These are phyloP conservation scores for Leucopsar rothschildi DNA, from an alignment of 2,113 vertebrate species.

Conservation along the genomic window DNA sequence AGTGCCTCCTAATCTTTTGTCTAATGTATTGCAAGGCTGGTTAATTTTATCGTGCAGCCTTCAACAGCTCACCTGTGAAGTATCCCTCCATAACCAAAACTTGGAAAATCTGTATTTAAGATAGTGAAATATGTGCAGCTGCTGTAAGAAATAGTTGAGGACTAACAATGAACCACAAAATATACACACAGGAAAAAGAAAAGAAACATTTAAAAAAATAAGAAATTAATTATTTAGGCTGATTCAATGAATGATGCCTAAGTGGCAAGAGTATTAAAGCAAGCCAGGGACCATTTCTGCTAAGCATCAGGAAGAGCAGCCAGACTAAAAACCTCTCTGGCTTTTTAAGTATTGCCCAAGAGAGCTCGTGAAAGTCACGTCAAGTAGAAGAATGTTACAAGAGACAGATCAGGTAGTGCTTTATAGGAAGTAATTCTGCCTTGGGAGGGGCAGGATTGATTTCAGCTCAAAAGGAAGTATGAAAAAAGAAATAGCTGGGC, in stretches of 20 bases:
- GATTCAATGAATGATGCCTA: not conserved
- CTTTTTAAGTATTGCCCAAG: constrained; percentile 8
- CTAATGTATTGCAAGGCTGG: not conserved
- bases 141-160: not conserved
- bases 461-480: not conserved
- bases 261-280: constrained; percentile 4
- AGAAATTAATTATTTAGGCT: constrained; percentile 40
- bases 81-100: not conserved
- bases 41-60: not conserved
- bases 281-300: not conserved
- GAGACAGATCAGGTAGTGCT: not conserved
- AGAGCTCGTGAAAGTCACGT: not conserved
- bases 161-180: not conserved
- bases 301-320: not conserved
- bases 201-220: not conserved
- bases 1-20: not conserved
- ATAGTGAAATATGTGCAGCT: not conserved
- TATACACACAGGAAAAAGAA: not conserved
- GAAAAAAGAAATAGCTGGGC: not conserved
- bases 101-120: not conserved
- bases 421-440: not conserved
- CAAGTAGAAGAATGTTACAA: not conserved
- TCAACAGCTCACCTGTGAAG: not conserved
- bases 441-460: not conserved
- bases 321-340: constrained; percentile 19